These are phyloP conservation scores for Torymus aiolomorphi DNA, from an alignment of 2,888 invertebrate species.

Conservation along the genomic window DNA sequence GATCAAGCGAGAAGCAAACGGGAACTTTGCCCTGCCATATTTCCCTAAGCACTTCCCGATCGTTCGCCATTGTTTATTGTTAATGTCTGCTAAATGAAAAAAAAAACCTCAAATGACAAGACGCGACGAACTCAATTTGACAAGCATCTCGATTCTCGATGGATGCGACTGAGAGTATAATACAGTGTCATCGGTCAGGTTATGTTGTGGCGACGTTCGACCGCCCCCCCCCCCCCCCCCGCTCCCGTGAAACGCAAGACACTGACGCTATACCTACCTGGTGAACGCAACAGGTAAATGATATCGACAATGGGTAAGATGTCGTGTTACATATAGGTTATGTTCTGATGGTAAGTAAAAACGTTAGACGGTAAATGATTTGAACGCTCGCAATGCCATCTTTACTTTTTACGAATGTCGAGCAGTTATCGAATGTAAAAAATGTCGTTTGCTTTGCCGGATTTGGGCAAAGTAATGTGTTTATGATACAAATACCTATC, in stretches of 20 bases:
- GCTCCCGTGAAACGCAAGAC: background rate
- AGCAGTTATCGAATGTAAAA: too few species aligned
- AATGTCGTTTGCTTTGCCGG: too few species aligned
- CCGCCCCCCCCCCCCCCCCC: background rate
- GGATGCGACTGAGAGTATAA: background rate
- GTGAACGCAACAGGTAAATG: too few species aligned
- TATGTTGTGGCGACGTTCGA: conserved; percentile 41
- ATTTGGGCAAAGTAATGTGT: too few species aligned
- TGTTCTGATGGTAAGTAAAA: too few species aligned
- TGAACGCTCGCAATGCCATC: too few species aligned
- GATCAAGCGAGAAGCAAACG: conserved; percentile 91
- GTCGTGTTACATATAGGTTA: too few species aligned
- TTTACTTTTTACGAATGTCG: too few species aligned
- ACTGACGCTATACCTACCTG: background rate
- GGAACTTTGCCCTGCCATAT: conserved; percentile 98
- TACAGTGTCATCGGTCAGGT: conserved; percentile 32
- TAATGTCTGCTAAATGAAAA: conserved; percentile 1
- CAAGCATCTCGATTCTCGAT: conserved; percentile 39
- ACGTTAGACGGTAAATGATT: too few species aligned
- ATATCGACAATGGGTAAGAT: too few species aligned
- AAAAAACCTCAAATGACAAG: conserved; percentile 22
- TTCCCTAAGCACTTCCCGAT: conserved; percentile 94
- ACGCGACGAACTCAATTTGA: conserved; percentile 19
- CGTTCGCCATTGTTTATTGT: conserved; percentile 86
- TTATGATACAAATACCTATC: too few species aligned